These are phyloP conservation scores for Patella pellucida DNA, from an alignment of 2,888 invertebrate species.

Conservation along the genomic window DNA sequence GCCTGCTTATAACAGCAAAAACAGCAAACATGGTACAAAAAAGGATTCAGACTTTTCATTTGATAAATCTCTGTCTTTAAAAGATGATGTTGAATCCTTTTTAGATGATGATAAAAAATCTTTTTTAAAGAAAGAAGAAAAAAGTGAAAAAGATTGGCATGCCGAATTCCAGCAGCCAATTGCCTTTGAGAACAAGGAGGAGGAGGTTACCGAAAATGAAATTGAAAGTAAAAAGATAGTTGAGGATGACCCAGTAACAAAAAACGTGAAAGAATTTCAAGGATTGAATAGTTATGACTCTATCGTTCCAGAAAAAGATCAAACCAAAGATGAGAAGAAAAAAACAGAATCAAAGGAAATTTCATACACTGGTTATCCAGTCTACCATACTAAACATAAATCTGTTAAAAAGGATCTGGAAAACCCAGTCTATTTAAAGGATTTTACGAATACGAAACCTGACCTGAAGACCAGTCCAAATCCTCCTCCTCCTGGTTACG, in stretches of 20 bases:
- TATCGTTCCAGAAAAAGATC: slow-evolving; percentile 19
- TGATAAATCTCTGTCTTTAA: slow-evolving; percentile 1
- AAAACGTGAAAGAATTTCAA: slow-evolving; percentile 12
- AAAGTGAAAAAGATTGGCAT: slow-evolving; percentile 19
- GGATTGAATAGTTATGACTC: slow-evolving; percentile 6
- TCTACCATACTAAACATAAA: slow-evolving; percentile 19
- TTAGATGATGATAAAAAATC: not conserved
- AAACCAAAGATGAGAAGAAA: slow-evolving; percentile 11
- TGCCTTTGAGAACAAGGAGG: slow-evolving; percentile 25
- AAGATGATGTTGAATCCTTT: not conserved
- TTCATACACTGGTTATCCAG: not conserved
- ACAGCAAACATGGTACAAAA: not conserved
- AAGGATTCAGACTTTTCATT: slow-evolving; percentile 7
- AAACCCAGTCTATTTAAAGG: slow-evolving; percentile 30
- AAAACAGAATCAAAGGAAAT: slow-evolving; percentile 11
- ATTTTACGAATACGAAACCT: slow-evolving; percentile 35
- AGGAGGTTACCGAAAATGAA: not conserved
- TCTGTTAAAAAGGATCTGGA: slow-evolving; percentile 39
- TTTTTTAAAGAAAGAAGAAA: slow-evolving; percentile 1
- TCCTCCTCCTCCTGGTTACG: slow-evolving; percentile 44
- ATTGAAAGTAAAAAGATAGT: not conserved
- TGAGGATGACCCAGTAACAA: slow-evolving; percentile 11
- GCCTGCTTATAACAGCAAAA: not conserved
- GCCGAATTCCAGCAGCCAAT: slow-evolving; percentile 21
- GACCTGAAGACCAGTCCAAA: slow-evolving; percentile 53